Evolutionary conservation across 2,797 vertebrate species (phyloP).

Genomic region (Toxotes lorentzi): DNA sequence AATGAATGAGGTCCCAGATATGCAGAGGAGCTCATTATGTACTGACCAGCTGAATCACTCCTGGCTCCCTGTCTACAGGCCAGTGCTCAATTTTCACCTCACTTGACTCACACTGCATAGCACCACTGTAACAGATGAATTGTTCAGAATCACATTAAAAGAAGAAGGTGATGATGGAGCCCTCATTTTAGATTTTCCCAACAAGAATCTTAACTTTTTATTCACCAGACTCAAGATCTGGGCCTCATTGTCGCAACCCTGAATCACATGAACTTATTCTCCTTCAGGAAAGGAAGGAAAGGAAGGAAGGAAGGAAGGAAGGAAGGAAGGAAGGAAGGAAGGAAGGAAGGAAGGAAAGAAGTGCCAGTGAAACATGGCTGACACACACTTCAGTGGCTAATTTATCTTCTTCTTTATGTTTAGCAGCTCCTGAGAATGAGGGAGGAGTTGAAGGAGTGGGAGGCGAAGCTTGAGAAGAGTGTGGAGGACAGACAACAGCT

Average conservation of each 20-base stretch:
- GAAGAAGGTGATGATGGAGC: slow-evolving; percentile 16
- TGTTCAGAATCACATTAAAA: slow-evolving; percentile 29
- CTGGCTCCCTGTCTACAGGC: slow-evolving; percentile 21
- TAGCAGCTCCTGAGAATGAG: slow-evolving; percentile 89
- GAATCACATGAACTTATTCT: slow-evolving; percentile 9
- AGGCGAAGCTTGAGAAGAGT: slow-evolving; percentile 86
- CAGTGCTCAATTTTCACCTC: slow-evolving; percentile 37
- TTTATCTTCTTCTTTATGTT: slow-evolving; percentile 45
- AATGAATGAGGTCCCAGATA: slow-evolving; percentile 35
- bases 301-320: neutral
- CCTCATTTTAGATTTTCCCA: neutral
- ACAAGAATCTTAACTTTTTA: slow-evolving; percentile 20
- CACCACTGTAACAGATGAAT: slow-evolving; percentile 46
- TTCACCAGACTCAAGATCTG: slow-evolving; percentile 5
- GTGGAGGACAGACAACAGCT: slow-evolving; percentile 87
- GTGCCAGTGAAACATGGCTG: neutral
- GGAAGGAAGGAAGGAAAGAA: neutral
- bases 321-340: neutral
- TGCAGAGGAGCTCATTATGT: slow-evolving; percentile 55
- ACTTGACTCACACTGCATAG: slow-evolving; percentile 39
- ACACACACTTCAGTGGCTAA: neutral
- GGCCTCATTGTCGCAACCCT: neutral
- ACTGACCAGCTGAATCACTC: slow-evolving; percentile 52
- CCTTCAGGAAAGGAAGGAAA: neutral
- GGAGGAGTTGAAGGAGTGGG: slow-evolving; percentile 87